Evolutionary conservation across 2,888 invertebrate species (phyloP).

Genomic region (Drosophila rubida): DNA sequence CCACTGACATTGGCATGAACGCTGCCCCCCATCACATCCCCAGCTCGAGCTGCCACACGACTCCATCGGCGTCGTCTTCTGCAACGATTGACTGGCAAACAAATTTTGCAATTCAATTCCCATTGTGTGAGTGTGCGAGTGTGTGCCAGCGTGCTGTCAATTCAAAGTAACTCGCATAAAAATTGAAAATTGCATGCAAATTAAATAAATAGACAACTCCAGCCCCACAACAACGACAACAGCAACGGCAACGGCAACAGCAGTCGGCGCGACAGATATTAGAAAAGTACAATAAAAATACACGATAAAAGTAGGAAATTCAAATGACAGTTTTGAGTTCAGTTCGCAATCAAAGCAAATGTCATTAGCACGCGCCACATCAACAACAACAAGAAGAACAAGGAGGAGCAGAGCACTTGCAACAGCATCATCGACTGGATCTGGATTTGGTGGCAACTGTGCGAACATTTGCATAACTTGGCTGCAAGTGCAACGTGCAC

Average conservation of each 20-base stretch:
- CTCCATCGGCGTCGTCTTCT: slow-evolving; percentile 25
- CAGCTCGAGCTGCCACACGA: slow-evolving; percentile 3
- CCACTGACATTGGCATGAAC: slow-evolving; percentile 26
- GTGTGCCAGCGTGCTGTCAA: slow-evolving; percentile 59
- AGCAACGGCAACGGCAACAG: background rate
- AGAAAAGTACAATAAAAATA: slow-evolving; percentile 5
- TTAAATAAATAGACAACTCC: slow-evolving; percentile 76
- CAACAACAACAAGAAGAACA: slow-evolving; percentile 28
- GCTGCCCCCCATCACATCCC: slow-evolving; percentile 9
- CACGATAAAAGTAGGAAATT: background rate
- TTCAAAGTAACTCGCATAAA: slow-evolving; percentile 75
- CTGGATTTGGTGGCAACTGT: slow-evolving; percentile 32
- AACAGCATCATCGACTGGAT: slow-evolving; percentile 29
- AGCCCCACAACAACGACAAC: slow-evolving; percentile 5
- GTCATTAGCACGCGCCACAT: slow-evolving; percentile 74
- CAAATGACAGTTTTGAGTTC: slow-evolving; percentile 71
- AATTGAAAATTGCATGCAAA: slow-evolving; percentile 80
- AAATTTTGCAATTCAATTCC: slow-evolving; percentile 81
- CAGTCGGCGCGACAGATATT: slow-evolving; percentile 11
- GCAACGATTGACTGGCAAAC: slow-evolving; percentile 71
- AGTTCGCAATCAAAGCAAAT: slow-evolving; percentile 74
- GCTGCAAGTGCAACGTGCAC: slow-evolving; percentile 60
- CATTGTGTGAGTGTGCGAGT: slow-evolving; percentile 52
- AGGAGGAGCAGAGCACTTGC: slow-evolving; percentile 18
- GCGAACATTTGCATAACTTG: slow-evolving; percentile 75